Conservation (phyloP, 2,113 vertebrate genomes). For the Symphodus melops region DNA sequence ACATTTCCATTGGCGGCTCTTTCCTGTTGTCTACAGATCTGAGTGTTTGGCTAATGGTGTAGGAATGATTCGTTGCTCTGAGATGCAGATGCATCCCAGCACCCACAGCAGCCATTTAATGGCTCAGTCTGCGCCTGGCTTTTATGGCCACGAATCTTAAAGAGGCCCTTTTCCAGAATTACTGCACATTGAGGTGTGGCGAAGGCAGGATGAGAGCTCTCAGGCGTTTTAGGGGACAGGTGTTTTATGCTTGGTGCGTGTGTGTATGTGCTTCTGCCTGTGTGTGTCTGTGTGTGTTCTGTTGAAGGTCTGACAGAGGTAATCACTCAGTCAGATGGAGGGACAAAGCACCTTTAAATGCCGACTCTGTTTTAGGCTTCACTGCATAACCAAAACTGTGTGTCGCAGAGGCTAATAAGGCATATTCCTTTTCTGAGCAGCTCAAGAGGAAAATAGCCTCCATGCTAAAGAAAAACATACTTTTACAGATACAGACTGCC, state of each 20-base stretch:
- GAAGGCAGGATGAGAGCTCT: conserved; percentile 63
- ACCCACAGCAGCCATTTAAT: conserved; percentile 81
- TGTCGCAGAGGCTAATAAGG: conserved; percentile 79
- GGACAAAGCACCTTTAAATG: conserved; percentile 74
- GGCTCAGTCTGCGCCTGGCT: conserved; percentile 57
- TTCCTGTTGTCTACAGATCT: conserved; percentile 62
- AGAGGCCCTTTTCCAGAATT: conserved; percentile 71
- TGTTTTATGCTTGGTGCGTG: conserved; percentile 67
- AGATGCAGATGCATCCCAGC: conserved; percentile 66
- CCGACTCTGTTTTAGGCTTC: conserved; percentile 78
- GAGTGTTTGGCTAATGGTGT: conserved; percentile 65
- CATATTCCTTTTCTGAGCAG: conserved; percentile 76
- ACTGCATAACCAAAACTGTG: conserved; percentile 82
- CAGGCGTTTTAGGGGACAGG: conserved; percentile 75
- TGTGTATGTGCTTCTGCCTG: conserved; percentile 27
- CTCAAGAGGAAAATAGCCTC: conserved; percentile 82
- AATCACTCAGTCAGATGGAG: conserved; percentile 82
- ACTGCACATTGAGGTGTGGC: conserved; percentile 78
- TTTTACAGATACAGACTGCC: conserved; percentile 74
- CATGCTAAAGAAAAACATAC: conserved; percentile 49
- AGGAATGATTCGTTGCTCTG: conserved; percentile 51
- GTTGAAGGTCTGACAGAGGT: conserved; percentile 76
- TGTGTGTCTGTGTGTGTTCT: conserved; percentile 46
- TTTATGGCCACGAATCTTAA: conserved; percentile 75
- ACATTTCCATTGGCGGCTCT: conserved; percentile 49